Conservation (phyloP, 2,113 vertebrate genomes). For the Spheniscus mendiculus region DNA sequence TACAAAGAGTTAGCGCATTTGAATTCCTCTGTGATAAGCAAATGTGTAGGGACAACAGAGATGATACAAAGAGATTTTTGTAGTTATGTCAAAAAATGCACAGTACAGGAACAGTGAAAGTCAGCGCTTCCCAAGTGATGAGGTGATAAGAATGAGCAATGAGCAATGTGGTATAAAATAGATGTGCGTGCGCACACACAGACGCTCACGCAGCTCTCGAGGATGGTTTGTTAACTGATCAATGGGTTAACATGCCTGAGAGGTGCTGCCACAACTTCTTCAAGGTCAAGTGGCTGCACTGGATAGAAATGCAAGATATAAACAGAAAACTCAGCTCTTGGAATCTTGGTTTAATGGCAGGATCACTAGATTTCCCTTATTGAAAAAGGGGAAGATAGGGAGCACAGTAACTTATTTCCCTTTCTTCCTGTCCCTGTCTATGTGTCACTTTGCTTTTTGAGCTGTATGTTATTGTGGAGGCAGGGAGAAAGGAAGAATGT, state of each 20-base stretch:
- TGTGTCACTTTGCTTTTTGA: neutral
- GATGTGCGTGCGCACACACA: neutral
- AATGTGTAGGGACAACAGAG: neutral
- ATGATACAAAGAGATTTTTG: neutral
- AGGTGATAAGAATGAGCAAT: neutral
- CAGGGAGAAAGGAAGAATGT: neutral
- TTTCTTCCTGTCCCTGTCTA: neutral
- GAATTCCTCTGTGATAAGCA: neutral
- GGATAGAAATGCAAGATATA: neutral
- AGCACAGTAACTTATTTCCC: neutral
- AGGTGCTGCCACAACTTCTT: neutral
- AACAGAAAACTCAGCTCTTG: neutral
- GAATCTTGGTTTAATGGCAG: neutral
- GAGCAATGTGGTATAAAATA: neutral
- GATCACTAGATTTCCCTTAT: neutral
- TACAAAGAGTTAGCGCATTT: neutral
- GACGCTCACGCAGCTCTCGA: rapidly evolving
- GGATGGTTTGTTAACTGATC: rapidly evolving
- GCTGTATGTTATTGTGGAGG: rapidly evolving
- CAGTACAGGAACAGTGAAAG: neutral
- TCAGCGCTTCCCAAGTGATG: neutral
- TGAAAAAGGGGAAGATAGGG: neutral
- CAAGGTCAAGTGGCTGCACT: neutral
- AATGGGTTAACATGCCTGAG: neutral
- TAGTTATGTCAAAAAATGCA: neutral